phyloP scores from a whole-genome alignment of 2,888 invertebrate species.

The Synanthedon tipuliformis region DNA sequence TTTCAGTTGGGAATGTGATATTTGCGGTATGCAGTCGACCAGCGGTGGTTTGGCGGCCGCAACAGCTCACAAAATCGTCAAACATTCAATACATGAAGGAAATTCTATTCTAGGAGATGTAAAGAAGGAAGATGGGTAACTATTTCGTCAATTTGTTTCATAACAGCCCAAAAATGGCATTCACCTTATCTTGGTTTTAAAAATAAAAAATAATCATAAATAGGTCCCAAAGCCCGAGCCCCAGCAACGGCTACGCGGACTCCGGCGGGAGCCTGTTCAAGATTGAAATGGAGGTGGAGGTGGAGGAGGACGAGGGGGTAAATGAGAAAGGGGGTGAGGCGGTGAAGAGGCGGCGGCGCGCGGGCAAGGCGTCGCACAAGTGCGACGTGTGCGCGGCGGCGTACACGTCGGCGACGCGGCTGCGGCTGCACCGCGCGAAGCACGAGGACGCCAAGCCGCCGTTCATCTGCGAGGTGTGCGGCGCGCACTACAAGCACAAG shows the following conservation, averaged over 20 bases:
- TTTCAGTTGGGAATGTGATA: constrained; percentile 40
- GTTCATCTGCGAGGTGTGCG: constrained; percentile 69
- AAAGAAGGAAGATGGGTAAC: constrained; percentile 15
- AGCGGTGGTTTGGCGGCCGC: constrained; percentile 26
- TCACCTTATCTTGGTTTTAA: no score
- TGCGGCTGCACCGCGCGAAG: constrained; percentile 51
- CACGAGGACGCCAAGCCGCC: constrained; percentile 60
- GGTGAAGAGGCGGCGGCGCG: constrained; percentile 6
- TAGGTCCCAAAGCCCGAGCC: constrained; percentile 32
- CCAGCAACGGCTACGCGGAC: constrained; percentile 24
- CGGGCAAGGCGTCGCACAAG: constrained; percentile 33
- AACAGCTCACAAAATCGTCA: constrained; percentile 31
- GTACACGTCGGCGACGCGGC: constrained; percentile 30
- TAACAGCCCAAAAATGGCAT: no score
- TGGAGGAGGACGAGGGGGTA: constrained; percentile 23
- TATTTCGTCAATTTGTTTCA: no score
- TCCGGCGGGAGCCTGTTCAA: constrained; percentile 17
- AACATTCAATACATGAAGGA: constrained; percentile 24
- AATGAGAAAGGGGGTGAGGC: background rate
- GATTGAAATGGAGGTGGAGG: constrained; percentile 28
- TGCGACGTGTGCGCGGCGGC: constrained; percentile 35
- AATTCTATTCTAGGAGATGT: constrained; percentile 13
- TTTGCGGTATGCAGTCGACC: constrained; percentile 26
- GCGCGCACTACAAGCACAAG: constrained; percentile 73
- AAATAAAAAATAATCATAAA: no score